Conservation (phyloP, 2,888 invertebrate genomes). For the Boloria selene region DNA sequence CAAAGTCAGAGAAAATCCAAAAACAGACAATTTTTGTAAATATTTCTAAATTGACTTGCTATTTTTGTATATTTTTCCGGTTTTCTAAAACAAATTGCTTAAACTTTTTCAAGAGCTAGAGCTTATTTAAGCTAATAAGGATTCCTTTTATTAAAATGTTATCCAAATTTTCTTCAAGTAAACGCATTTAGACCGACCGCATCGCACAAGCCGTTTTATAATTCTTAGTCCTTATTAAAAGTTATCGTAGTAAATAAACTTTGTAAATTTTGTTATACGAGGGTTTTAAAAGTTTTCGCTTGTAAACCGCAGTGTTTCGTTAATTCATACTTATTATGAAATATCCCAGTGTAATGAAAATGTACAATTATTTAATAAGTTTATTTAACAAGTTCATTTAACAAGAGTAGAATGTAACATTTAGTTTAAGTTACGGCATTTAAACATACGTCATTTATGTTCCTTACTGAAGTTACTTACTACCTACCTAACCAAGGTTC, state of each 20-base stretch:
- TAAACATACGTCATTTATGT: no score
- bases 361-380: not conserved
- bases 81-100: not conserved
- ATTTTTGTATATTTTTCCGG: not conserved
- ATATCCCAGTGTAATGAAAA: not conserved
- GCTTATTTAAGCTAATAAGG: conserved; percentile 6
- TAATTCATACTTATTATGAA: conserved; percentile 15
- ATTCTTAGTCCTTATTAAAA: conserved; percentile 33
- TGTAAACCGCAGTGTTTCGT: conserved; percentile 19
- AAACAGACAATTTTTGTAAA: no score
- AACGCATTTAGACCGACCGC: conserved; percentile 12
- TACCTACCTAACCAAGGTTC: no score
- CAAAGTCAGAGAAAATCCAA: no score
- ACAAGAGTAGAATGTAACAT: no score
- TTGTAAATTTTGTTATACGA: conserved; percentile 25
- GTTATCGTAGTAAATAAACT: conserved; percentile 23
- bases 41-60: no score
- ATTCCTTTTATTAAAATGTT: conserved; percentile 2
- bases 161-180: conserved; percentile 16
- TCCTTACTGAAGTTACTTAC: no score
- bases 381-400: not conserved
- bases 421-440: no score
- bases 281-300: conserved; percentile 23
- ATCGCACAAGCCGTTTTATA: conserved; percentile 19
- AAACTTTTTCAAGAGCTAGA: conserved; percentile 1